These are phyloP conservation scores for Sphecodes monilicornis DNA, from an alignment of 2,888 invertebrate species.

Conservation along the genomic window DNA sequence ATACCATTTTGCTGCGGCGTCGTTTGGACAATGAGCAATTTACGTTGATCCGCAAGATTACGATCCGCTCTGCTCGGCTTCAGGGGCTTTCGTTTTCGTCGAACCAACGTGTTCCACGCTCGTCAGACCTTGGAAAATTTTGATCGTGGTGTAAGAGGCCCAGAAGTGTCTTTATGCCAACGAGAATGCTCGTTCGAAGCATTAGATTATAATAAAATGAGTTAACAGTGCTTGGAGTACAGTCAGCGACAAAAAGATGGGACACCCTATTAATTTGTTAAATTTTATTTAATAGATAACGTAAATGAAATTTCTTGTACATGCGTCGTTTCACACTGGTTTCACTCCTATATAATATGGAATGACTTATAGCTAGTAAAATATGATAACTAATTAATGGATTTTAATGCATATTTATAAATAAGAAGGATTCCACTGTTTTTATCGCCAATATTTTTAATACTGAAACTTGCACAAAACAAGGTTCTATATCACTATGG, in stretches of 20 bases:
- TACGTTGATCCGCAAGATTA: conserved; percentile 33
- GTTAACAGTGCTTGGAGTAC: neutral
- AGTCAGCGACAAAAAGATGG: neutral
- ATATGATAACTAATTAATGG: too few species aligned
- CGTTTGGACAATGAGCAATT: conserved; percentile 35
- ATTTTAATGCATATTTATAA: too few species aligned
- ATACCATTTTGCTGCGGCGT: neutral
- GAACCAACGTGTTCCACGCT: neutral
- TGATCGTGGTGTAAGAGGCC: neutral
- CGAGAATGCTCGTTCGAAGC: neutral
- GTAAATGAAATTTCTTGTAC: too few species aligned
- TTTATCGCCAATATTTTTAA: too few species aligned
- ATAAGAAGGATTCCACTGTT: too few species aligned
- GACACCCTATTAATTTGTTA: neutral
- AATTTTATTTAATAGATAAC: neutral
- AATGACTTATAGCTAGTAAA: too few species aligned
- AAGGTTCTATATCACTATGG: too few species aligned
- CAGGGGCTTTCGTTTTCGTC: neutral
- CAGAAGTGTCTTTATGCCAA: neutral
- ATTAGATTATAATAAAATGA: neutral
- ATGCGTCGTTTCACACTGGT: neutral
- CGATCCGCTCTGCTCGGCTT: neutral
- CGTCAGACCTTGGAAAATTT: neutral
- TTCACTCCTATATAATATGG: too few species aligned
- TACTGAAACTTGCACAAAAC: too few species aligned